Conservation (phyloP, 1,140 invertebrate species). For the Leptopilina boulardi region DNA sequence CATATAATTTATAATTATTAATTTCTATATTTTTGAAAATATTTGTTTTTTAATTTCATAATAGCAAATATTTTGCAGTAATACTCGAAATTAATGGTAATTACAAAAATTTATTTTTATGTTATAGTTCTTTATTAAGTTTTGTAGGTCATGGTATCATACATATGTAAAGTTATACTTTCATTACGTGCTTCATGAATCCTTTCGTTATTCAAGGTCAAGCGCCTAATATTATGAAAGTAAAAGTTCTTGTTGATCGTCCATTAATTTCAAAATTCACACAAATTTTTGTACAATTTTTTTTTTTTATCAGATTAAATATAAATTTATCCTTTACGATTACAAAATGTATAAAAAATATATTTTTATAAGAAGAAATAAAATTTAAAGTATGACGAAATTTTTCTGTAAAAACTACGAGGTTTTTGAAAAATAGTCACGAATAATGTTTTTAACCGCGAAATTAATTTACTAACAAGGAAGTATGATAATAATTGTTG, state of each 20-base stretch:
- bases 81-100: background rate
- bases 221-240: background rate
- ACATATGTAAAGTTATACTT: background rate
- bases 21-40: too few species aligned
- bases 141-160: background rate
- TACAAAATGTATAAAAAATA: background rate
- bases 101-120: background rate
- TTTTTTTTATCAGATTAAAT: background rate
- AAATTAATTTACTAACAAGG: too few species aligned
- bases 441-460: too few species aligned
- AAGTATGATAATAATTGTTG: too few species aligned
- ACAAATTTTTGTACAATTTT: background rate
- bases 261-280: background rate
- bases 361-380: too few species aligned
- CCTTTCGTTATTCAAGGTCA: conserved; percentile 5
- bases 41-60: too few species aligned
- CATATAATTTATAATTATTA: background rate
- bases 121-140: background rate
- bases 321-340: too few species aligned
- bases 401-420: too few species aligned
- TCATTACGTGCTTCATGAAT: background rate
- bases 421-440: too few species aligned
- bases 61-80: background rate
- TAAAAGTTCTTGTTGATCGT: background rate
- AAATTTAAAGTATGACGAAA: too few species aligned